Percentiles rank a stretch among this genome's conserved stretches.
These are phyloP conservation scores for Hypotaenidia okinawae DNA, from an alignment of 2,797 vertebrate species.

Conservation along the genomic window DNA sequence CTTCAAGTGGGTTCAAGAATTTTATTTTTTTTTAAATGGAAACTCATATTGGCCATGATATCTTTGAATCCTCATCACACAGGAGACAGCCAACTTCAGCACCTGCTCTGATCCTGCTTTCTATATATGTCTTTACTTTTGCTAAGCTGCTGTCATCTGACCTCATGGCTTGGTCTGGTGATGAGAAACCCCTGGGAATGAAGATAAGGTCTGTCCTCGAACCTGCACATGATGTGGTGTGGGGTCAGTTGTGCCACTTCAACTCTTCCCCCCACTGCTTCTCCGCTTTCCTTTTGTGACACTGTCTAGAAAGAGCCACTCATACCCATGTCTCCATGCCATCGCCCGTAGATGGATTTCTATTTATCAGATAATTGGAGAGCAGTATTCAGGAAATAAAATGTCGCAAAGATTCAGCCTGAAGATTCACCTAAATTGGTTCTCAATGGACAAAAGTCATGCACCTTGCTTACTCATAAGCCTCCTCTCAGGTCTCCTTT, in stretches of 20 bases:
- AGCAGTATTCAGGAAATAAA: not conserved
- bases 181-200: not conserved
- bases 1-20: constrained; percentile 22
- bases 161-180: not conserved
- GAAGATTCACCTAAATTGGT: constrained; percentile 32
- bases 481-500: constrained; percentile 29
- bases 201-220: not conserved
- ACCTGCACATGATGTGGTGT: accelerated
- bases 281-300: not conserved
- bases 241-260: not conserved
- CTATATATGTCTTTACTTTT: not conserved
- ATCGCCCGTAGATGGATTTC: not conserved
- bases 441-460: not conserved
- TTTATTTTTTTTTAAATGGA: not conserved
- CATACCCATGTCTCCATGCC: not conserved
- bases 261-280: not conserved
- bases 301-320: not conserved
- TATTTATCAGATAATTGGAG: not conserved
- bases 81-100: not conserved
- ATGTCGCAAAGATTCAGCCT: not conserved
- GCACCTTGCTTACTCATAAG: not conserved
- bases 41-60: constrained; percentile 22
- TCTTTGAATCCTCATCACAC: constrained; percentile 34
- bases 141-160: not conserved
- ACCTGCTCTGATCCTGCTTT: not conserved